A percentile compares a stretch with the other conserved stretches of the same genome.
phyloP scores from a whole-genome alignment of 1,140 invertebrate genomes.

The fruit fly (Drosophila melanogaster) region Release_6_plus_ISO1_MT NT_037436.4:19106001-19106500 shows the following conservation, averaged over 20 bases:
- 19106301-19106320: neutral
- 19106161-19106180: slow-evolving; percentile 29
- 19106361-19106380: neutral
- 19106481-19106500: neutral
- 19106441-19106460: no score
- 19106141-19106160: neutral
- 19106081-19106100: slow-evolving; percentile 70
- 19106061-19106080: slow-evolving; percentile 52
- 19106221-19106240: slow-evolving; percentile 1
- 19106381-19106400: neutral
- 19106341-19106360: neutral
- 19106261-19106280: slow-evolving; percentile 18
- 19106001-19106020: slow-evolving; percentile 69
- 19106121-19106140: slow-evolving; percentile 46
- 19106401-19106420: no score
- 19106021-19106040: slow-evolving; percentile 66
- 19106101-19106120: slow-evolving; percentile 64
- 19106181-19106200: slow-evolving; percentile 64
- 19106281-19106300: neutral
- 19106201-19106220: slow-evolving; percentile 19
- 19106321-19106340: neutral
- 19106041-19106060: slow-evolving; percentile 24
- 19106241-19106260: slow-evolving; percentile 38
- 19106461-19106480: no score
- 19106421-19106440: no score